A percentile compares a stretch with the other conserved stretches of the same genome.
Conservation (phyloP, 2,113 vertebrate genomes). For the Penelope pileata region DNA sequence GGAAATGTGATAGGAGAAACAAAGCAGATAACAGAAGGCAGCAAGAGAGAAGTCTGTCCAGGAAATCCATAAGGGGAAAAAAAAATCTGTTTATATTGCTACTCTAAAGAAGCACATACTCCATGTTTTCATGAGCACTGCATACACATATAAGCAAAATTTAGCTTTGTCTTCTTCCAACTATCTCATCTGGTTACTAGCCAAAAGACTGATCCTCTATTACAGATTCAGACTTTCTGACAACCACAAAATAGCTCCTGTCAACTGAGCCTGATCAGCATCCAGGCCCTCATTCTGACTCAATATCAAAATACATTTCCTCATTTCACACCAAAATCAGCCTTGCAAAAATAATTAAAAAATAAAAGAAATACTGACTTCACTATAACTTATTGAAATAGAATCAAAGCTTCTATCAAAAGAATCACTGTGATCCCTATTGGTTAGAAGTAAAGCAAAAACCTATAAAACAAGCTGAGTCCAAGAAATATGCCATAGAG, state of each 20-base stretch:
- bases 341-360: background rate
- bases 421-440: background rate
- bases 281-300: background rate
- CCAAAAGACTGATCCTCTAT: background rate
- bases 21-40: background rate
- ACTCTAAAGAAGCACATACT: background rate
- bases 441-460: background rate
- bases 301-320: background rate
- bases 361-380: background rate
- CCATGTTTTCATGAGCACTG: background rate
- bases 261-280: background rate
- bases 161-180: background rate
- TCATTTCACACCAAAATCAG: background rate
- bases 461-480: background rate
- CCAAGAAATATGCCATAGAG: background rate
- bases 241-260: background rate
- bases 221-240: background rate
- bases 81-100: background rate
- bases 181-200: background rate
- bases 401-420: background rate
- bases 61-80: rapidly evolving
- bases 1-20: background rate
- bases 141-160: background rate
- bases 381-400: background rate
- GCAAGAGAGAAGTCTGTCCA: background rate